These are phyloP conservation scores for Nomada flava DNA, from an alignment of 2,888 invertebrate species.

Conservation along the genomic window DNA sequence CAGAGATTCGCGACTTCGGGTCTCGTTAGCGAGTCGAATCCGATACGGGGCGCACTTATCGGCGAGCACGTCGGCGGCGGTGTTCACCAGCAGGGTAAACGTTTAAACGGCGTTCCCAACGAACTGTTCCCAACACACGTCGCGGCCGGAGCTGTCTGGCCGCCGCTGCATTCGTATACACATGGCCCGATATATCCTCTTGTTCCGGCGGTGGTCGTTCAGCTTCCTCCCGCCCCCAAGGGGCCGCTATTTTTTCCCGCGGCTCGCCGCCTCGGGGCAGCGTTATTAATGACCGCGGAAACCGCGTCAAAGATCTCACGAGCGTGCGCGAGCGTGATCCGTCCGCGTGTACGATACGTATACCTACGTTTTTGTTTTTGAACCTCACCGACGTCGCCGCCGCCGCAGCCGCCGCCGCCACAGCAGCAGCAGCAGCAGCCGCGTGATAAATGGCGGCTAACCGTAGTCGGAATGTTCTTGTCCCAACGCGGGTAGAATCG, in stretches of 20 bases:
- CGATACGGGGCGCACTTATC: slow-evolving; percentile 55
- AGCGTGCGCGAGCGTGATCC: slow-evolving; percentile 65
- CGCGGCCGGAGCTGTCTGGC: slow-evolving; percentile 42
- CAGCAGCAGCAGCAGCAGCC: slow-evolving; percentile 39
- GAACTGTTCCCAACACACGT: slow-evolving; percentile 46
- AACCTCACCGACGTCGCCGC: slow-evolving; percentile 42
- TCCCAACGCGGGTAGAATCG: slow-evolving; percentile 60
- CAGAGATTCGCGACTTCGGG: slow-evolving; percentile 35
- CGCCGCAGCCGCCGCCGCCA: slow-evolving; percentile 8
- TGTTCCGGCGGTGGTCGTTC: slow-evolving; percentile 29
- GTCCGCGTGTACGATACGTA: slow-evolving; percentile 67
- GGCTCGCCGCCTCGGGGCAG: slow-evolving; percentile 56
- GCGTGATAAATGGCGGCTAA: slow-evolving; percentile 67
- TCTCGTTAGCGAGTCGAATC: slow-evolving; percentile 55
- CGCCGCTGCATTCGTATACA: slow-evolving; percentile 42
- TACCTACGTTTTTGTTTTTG: slow-evolving; percentile 56
- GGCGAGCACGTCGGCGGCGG: slow-evolving; percentile 49
- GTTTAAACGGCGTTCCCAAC: slow-evolving; percentile 45
- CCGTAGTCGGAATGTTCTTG: slow-evolving; percentile 66
- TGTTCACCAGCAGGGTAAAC: slow-evolving; percentile 44
- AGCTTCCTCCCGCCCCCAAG: slow-evolving; percentile 11
- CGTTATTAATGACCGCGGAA: slow-evolving; percentile 73
- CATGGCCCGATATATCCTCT: slow-evolving; percentile 49
- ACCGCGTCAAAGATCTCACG: slow-evolving; percentile 71
- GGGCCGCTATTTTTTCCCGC: slow-evolving; percentile 43